Percentiles rank a stretch among this genome's conserved stretches.
Conservation (phyloP, 2,113 vertebrate species). For the Sinocyclocheilus anshuiensis region DNA sequence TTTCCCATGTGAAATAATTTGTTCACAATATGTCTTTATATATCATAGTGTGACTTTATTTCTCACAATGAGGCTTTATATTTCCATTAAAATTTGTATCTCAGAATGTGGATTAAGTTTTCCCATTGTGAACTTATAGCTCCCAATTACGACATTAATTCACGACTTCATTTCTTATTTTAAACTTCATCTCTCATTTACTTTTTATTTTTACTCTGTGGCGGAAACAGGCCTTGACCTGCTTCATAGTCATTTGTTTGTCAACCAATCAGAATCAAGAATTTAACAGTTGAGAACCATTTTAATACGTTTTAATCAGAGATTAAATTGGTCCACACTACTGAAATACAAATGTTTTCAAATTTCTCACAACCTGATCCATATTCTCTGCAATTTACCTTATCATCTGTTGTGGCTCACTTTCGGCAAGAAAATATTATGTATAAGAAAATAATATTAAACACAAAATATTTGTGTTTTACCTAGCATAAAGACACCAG, state of each 20-base stretch:
- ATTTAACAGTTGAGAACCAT: too few relatives aligned
- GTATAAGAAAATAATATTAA: too few relatives aligned
- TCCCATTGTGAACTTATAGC: not conserved
- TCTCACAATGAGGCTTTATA: not conserved
- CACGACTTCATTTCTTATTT: not conserved
- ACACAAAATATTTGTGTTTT: not conserved
- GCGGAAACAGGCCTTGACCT: too few relatives aligned
- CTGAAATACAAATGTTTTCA: not conserved
- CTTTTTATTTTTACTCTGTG: not conserved
- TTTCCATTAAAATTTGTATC: not conserved
- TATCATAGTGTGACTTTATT: not conserved
- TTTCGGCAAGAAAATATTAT: not conserved
- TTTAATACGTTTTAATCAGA: too few relatives aligned
- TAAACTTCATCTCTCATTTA: not conserved
- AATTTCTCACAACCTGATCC: not conserved
- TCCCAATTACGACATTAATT: too few relatives aligned
- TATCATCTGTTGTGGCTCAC: not conserved
- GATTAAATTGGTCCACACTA: not conserved
- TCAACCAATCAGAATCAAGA: too few relatives aligned
- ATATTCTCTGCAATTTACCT: not conserved
- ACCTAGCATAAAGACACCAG: not conserved
- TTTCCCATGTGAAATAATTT: too few relatives aligned
- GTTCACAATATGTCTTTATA: not conserved
- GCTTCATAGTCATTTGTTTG: too few relatives aligned
- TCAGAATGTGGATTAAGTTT: not conserved